Conservation (phyloP, 2,797 vertebrate genomes). For the Pagetopsis macropterus region DNA sequence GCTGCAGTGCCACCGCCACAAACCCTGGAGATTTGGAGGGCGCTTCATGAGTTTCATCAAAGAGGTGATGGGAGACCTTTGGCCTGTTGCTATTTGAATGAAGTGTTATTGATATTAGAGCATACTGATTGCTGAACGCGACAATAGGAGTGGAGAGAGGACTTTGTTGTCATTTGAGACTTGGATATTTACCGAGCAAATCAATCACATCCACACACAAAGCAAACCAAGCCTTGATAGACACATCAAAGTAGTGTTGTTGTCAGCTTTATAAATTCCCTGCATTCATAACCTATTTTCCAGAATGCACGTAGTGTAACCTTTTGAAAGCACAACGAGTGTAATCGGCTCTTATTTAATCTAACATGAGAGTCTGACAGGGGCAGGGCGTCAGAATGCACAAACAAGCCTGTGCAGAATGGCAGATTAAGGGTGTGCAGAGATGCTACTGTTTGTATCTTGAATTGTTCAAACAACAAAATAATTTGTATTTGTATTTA, state of each 20-base stretch:
- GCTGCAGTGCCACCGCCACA: conserved; percentile 97
- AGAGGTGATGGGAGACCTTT: conserved; percentile 86
- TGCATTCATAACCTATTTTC: conserved; percentile 72
- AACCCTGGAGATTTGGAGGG: conserved; percentile 97
- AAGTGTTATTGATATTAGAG: conserved; percentile 37
- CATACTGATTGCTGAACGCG: conserved; percentile 15
- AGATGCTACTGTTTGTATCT: conserved; percentile 54
- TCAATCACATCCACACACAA: conserved; percentile 62
- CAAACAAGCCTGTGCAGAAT: conserved; percentile 66
- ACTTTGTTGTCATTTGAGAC: conserved; percentile 37
- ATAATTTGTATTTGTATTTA: conserved; percentile 42
- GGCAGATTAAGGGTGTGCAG: conserved; percentile 50
- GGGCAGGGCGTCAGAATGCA: conserved; percentile 70
- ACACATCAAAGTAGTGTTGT: conserved; percentile 65
- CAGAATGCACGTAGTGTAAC: conserved; percentile 68
- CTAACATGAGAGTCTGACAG: conserved; percentile 75
- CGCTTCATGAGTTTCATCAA: conserved; percentile 99
- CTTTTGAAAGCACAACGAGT: conserved; percentile 73
- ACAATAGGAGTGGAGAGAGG: conserved; percentile 30
- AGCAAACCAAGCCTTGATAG: conserved; percentile 59
- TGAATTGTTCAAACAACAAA: conserved; percentile 56
- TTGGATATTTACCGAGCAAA: conserved; percentile 64
- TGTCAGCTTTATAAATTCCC: conserved; percentile 70
- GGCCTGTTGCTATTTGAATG: conserved; percentile 43
- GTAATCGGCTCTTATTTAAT: conserved; percentile 79